Conservation (phyloP, 2,797 vertebrate genomes). For the Urophycis tenuis region DNA sequence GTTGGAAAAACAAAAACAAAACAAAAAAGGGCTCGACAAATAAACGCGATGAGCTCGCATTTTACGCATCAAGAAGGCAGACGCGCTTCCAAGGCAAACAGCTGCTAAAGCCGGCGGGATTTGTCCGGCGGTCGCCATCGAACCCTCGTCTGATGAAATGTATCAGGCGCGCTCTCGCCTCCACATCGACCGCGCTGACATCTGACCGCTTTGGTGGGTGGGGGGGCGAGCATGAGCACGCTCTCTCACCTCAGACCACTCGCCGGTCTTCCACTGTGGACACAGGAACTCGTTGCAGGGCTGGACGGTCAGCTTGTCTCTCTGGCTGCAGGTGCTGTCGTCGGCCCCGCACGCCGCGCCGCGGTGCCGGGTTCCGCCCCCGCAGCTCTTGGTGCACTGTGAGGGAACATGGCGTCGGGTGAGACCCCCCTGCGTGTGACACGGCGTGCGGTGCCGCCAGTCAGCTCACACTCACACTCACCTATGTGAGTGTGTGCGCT, state of each 20-base stretch:
- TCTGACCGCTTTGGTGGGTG: no score
- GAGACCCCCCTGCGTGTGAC: no score
- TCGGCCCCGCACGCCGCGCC: slow-evolving; percentile 82
- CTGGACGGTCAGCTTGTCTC: slow-evolving; percentile 83
- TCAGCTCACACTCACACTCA: not conserved
- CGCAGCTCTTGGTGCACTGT: slow-evolving; percentile 94
- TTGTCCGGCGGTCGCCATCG: not conserved
- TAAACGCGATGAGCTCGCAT: not conserved
- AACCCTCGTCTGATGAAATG: not conserved
- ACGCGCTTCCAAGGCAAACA: no score
- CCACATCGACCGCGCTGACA: not conserved
- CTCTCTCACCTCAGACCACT: slow-evolving; percentile 91
- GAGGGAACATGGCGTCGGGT: slow-evolving; percentile 18
- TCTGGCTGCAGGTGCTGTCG: slow-evolving; percentile 86
- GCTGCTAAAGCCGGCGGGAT: not conserved
- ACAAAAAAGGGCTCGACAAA: not conserved
- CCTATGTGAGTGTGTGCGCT: not conserved
- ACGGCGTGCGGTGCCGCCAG: no score
- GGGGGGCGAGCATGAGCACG: no score
- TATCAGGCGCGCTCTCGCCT: not conserved
- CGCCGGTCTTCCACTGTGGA: slow-evolving; percentile 89
- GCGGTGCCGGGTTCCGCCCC: slow-evolving; percentile 80
- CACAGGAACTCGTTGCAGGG: slow-evolving; percentile 88
- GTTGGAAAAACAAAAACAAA: no score
- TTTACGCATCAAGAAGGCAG: not conserved